Base-by-base conservation (phyloP, 2,888 invertebrate genomes). In the Heliconius ismenius region DNA sequence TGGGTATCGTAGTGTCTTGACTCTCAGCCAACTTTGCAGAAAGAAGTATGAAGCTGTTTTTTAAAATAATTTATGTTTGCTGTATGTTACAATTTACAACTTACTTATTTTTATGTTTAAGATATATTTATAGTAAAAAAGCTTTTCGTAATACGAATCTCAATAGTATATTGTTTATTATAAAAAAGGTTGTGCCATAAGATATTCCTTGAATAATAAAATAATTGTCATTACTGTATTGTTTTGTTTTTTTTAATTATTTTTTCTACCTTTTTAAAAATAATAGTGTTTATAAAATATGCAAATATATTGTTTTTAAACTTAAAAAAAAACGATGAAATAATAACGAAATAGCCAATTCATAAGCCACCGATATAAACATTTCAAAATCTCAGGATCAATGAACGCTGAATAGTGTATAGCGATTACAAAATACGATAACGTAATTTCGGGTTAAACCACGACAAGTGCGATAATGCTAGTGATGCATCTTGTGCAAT, bases 341-440 rank as follows among this genome's bases (percentile, higher is more conserved):
- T 15, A 11, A 13, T 6, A 21, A 28, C 28, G 32, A 58, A 58
- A 11, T 24, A 69, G 63, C 64, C 43, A 39, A 74, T 69, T 24
- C 60, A 58, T 58, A 77, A 63, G 60, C 24, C 65, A 64, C 74
- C 36, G 64, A 79, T 73, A 79, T 72, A 76, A 76, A 69, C 68
- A 76, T 74, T 78, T 76, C 69, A 75, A 76, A 79, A 79, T 76
- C 49, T 11, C 21, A 21, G 65, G 79, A 77, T 77, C 78, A 79
- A 78, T 75, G 75, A 79, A 73, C 78, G 78, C 73, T 78, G 69
- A 73, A 75, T 76, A 69, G 69, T 79, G 68, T n/a, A 43, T 36
- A 58, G 54, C 75, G 76, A 79, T 78, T 75, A 78, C 76, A 75
- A 77, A 74, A 75, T 73, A 43, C 39, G 63, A 76, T 78, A 78